Percentiles rank a stretch among this genome's conserved stretches.
These are phyloP conservation scores for Apamea sordens DNA, from an alignment of 2,888 invertebrate genomes.

Conservation along the genomic window DNA sequence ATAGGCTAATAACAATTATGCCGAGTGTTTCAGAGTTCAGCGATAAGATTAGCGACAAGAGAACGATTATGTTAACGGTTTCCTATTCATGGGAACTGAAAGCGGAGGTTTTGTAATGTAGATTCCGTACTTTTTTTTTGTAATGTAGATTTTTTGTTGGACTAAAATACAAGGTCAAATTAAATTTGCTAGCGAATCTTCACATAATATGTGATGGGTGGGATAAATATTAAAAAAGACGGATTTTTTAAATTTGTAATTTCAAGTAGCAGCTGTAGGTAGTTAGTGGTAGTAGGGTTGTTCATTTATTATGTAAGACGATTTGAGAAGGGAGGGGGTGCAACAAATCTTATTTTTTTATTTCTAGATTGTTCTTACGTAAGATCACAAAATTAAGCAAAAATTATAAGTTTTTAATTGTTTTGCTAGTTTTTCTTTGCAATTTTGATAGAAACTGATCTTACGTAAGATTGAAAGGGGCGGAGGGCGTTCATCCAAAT, in stretches of 20 bases:
- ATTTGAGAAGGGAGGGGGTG: too few relatives aligned
- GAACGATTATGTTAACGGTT: slow-evolving; percentile 48
- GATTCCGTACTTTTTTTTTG: slow-evolving; percentile 16
- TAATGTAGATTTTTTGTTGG: background rate
- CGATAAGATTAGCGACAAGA: slow-evolving; percentile 61
- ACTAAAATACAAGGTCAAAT: background rate
- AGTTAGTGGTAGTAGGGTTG: too few relatives aligned
- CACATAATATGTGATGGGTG: background rate
- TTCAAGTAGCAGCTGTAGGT: background rate
- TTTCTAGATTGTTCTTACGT: too few relatives aligned
- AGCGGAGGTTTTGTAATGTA: slow-evolving; percentile 31
- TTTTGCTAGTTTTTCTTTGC: too few relatives aligned
- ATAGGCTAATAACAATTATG: slow-evolving; percentile 57
- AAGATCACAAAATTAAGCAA: too few relatives aligned
- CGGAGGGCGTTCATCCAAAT: too few relatives aligned
- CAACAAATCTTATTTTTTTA: too few relatives aligned
- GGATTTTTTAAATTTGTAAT: background rate
- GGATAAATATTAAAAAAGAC: background rate
- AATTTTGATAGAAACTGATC: too few relatives aligned
- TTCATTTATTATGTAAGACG: too few relatives aligned
- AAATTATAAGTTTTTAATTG: too few relatives aligned
- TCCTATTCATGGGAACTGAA: slow-evolving; percentile 44
- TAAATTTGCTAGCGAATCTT: background rate
- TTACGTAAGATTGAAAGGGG: too few relatives aligned
- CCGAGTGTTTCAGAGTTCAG: slow-evolving; percentile 46